Evolutionary conservation across 2,888 invertebrate species (phyloP), one percentile per base, ranked within the genome.

Genomic region (Chalcis sispes): DNA sequence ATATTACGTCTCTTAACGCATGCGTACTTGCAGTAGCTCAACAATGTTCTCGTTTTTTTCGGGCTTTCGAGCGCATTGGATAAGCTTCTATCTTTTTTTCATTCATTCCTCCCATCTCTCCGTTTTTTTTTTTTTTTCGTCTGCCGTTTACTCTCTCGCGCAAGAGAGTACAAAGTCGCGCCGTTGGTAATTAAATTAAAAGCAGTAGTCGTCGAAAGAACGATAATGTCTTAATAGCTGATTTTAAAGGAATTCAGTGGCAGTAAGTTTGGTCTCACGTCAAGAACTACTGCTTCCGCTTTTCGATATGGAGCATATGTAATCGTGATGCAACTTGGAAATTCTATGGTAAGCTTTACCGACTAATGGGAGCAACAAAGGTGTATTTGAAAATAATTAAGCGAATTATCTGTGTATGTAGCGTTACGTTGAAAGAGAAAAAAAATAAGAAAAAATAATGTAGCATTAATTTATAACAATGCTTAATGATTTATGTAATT

Each of bases 221-320:
- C 36, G 65, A 58, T 67, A 67, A 58, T 46, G 46, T 46, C 67
- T 67, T 58, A 29, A 58, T 67, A 27, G 54, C 67, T n/a, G n/a
- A n/a, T n/a, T 67, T 42, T 15, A 3, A 27, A 42, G 13, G 61
- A n/a, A 42, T 61, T n/a, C 25, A 4, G 20, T 3, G 0, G 59
- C 13, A 20, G 59, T 25, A 25, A 52, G 29, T 32, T 54, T 18
- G 27, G 7, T 8, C 32, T 32, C 46, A 15, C 46, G 20, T 20
- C 15, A 0, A 10, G 46, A 25, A 18, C 27, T 25, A 25, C 10
- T 13, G 18, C 54, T 54, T 52, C 65, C 52, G 54, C 13, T 66
- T 58, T 58, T 40, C 40, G 20, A 20, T 20, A 54, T 18, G 23
- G 20, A 42, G 48, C 48, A n/a, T n/a, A n/a, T 32, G 67, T 29